Base-by-base conservation (phyloP, 2,888 invertebrate species). In the Lutraria lutraria region DNA sequence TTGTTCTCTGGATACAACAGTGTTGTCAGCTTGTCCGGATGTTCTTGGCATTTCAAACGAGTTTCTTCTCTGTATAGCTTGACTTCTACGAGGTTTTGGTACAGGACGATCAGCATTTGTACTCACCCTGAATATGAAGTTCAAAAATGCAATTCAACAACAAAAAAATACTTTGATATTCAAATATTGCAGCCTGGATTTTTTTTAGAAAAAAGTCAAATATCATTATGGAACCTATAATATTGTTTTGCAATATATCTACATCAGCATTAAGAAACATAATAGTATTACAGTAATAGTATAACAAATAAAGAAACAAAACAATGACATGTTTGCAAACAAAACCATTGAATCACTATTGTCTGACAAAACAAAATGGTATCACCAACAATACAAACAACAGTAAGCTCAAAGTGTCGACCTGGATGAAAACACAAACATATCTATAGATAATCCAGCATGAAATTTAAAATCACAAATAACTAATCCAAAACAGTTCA, bases 31-130 rank as follows among this genome's bases (percentile, higher is more conserved):
- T 52, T 19, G 80, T 0, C 52, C 63, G 25, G 52, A 25, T 52
- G 82, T n/a, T 21, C 54, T 79, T 29, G 87, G 79, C 25, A 63
- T 79, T 10, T 88, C 87, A 84, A 88, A 88, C n/a, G 87, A 88
- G 60, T 79, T 83, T 29, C 80, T 79, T 63, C 87, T 82, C 31
- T 79, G 54, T 31, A 88, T 53, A 0, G 60, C 21, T 21, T 31
- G 80, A 19, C 29, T 68, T 76, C 63, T 76, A 29, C 87, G 76
- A 19, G 87, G 79, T 79, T 82, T 87, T 16, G 83, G 87, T 63
- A 79, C 80, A 0, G 76, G 83, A n/a, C 56, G 82, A 25, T 34
- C 54, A 29, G 52, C 76, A 25, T 6, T 25, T 68, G 63, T 68
- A 8, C n/a, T n/a, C n/a, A 68, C 63, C 63, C 63, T 68, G 16